Evolutionary conservation across 1,140 invertebrate genomes (phyloP).

Genomic region (Cataglyphis hispanica): DNA sequence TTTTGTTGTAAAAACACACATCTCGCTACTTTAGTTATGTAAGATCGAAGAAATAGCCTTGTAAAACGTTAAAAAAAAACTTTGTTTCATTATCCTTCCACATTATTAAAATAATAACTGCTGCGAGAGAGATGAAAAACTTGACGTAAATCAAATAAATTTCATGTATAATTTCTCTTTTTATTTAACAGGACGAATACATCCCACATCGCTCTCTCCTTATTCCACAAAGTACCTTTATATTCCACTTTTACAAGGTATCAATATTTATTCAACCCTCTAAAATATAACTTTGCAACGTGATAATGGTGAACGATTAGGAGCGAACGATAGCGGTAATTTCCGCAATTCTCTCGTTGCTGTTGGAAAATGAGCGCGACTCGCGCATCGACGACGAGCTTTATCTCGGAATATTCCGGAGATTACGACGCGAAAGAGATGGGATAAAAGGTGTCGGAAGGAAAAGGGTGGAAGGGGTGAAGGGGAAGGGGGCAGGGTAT

Average conservation of each 20-base stretch:
- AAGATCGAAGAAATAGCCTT: neutral
- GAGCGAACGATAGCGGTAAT: conserved; percentile 25
- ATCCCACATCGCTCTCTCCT: no score
- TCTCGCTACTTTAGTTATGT: neutral
- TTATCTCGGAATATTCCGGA: conserved; percentile 38
- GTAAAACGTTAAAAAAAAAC: neutral
- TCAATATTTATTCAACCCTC: neutral
- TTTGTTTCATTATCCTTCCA: neutral
- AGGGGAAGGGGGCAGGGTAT: no score
- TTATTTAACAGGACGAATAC: conserved; percentile 26
- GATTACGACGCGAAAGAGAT: conserved; percentile 17
- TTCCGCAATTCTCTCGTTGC: conserved; percentile 9
- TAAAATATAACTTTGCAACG: neutral
- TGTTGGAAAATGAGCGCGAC: conserved; percentile 14
- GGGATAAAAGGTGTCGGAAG: neutral
- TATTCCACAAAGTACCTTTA: neutral
- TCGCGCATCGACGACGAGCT: neutral
- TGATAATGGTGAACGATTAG: conserved; percentile 13
- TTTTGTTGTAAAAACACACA: neutral
- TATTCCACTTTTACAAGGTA: conserved; percentile 7
- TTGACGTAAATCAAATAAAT: neutral
- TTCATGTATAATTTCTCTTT: neutral
- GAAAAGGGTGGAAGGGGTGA: no score
- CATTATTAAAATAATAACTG: neutral
- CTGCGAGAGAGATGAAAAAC: neutral